Percentiles rank a stretch among this genome's conserved stretches.
Conservation (phyloP, 2,113 vertebrate genomes). For the Zosterops pallidus region DNA sequence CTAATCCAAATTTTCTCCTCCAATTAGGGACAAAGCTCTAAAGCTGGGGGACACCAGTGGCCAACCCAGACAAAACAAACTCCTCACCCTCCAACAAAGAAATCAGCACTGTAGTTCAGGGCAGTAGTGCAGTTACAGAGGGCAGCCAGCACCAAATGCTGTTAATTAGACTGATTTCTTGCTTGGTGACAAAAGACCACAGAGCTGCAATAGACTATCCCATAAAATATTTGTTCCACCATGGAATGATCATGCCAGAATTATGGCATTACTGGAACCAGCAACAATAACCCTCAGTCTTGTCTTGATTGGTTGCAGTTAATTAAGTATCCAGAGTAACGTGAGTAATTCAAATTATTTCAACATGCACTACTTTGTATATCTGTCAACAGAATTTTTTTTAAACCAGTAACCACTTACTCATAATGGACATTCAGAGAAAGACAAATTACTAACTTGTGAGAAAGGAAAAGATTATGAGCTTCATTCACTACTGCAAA, state of each 20-base stretch:
- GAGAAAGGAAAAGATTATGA: conserved; percentile 38
- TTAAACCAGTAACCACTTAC: conserved; percentile 22
- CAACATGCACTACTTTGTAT: background rate
- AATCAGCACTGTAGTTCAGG: background rate
- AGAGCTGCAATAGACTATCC: background rate
- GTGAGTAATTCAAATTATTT: conserved; percentile 28
- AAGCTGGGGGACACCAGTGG: background rate
- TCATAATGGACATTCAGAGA: conserved; percentile 53
- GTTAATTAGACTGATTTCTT: background rate
- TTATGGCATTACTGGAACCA: background rate
- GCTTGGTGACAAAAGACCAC: background rate
- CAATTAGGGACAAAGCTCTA: background rate
- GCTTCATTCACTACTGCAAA: conserved; percentile 29
- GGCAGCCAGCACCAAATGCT: background rate
- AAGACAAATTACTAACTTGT: conserved; percentile 56
- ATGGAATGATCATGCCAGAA: background rate
- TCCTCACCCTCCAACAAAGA: background rate
- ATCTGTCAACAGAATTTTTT: conserved; percentile 38
- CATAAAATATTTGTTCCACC: background rate
- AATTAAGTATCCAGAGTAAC: conserved; percentile 40
- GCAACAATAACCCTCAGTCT: background rate
- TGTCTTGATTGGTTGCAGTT: conserved; percentile 7
- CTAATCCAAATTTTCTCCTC: background rate
- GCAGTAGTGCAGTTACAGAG: background rate
- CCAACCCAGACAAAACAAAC: background rate